Evolutionary conservation across 1,140 invertebrate species (phyloP).

Genomic region (Ephestia elutella): DNA sequence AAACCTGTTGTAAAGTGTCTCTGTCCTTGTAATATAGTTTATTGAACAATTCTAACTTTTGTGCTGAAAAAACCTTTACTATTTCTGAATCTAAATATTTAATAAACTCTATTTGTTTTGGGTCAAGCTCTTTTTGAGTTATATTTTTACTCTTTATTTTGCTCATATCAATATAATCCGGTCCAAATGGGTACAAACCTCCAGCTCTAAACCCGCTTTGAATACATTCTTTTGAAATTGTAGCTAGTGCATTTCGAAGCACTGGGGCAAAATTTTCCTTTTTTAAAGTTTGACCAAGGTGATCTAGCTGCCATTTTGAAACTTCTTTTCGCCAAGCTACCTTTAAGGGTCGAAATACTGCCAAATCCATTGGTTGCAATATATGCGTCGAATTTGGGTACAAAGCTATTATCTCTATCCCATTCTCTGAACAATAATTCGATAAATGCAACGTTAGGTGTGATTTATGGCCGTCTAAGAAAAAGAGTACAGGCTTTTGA

Average conservation of each 20-base stretch:
- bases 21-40: constrained; percentile 16
- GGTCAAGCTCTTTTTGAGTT: constrained; percentile 5
- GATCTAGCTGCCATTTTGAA: constrained; percentile 25
- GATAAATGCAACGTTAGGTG: constrained; percentile 33
- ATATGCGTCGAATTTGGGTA: constrained; percentile 59
- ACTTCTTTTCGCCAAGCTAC: constrained; percentile 36
- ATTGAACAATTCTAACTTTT: constrained; percentile 14
- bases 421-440: constrained; percentile 32
- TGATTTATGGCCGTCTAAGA: constrained; percentile 43
- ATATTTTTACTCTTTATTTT: too few species aligned
- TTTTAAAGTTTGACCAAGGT: constrained; percentile 9
- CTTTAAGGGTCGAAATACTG: constrained; percentile 46
- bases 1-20: constrained; percentile 8
- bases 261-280: constrained; percentile 26
- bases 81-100: constrained; percentile 10
- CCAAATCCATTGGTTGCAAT: constrained; percentile 53
- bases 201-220: too few species aligned
- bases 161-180: too few species aligned
- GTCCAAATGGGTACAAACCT: too few species aligned
- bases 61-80: constrained; percentile 11
- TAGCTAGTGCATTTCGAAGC: constrained; percentile 5
- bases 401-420: constrained; percentile 36
- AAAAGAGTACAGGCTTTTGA: constrained; percentile 39
- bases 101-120: constrained; percentile 9
- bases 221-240: background rate